Conservation (phyloP, 1,140 invertebrate genomes). For the Mactra quadrangularis region DNA sequence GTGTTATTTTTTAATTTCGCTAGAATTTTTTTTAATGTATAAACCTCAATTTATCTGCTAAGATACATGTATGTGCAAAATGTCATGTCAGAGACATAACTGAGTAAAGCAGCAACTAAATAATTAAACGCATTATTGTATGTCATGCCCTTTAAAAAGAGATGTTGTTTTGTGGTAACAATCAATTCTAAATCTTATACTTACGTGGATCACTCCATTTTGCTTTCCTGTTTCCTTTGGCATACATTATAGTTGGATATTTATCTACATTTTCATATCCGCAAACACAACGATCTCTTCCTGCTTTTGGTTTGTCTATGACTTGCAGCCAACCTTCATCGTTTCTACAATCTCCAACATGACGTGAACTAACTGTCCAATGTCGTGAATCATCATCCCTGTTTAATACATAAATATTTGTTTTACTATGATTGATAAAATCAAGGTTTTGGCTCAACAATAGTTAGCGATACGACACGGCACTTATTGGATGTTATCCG, state of each 20-base stretch:
- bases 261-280: slow-evolving; percentile 56
- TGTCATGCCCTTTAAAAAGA: too few species aligned
- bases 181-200: too few species aligned
- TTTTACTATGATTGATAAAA: not conserved
- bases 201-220: slow-evolving; percentile 54
- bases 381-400: slow-evolving; percentile 54
- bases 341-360: slow-evolving; percentile 35
- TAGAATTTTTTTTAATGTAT: too few species aligned
- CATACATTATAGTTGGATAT: slow-evolving; percentile 57
- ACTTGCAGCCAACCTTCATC: slow-evolving; percentile 61
- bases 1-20: too few species aligned
- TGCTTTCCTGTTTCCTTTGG: slow-evolving; percentile 48
- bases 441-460: not conserved
- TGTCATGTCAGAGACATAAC: too few species aligned
- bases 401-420: not conserved
- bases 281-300: slow-evolving; percentile 56
- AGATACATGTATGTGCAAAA: too few species aligned
- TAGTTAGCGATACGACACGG: too few species aligned
- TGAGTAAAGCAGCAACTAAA: too few species aligned
- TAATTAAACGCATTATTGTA: too few species aligned
- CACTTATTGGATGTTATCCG: too few species aligned
- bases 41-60: too few species aligned
- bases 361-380: slow-evolving; percentile 46
- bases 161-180: too few species aligned
- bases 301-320: slow-evolving; percentile 53